A percentile compares a stretch with the other conserved stretches of the same genome.
phyloP scores from a whole-genome alignment of 2,888 invertebrate species.

The Fragum whitleyi region DNA sequence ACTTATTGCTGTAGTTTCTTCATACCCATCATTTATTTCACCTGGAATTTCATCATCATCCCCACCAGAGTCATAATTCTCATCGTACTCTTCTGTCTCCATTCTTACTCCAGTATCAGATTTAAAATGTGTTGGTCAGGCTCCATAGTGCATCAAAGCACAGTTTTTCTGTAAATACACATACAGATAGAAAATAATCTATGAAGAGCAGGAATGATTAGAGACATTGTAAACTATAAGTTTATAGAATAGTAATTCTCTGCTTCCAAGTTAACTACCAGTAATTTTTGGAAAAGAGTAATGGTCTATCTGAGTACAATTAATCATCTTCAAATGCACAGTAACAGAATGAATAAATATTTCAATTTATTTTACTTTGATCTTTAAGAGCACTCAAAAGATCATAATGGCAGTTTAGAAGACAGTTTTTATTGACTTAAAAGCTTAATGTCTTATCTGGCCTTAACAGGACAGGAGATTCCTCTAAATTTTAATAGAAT shows the following conservation, averaged over 20 bases:
- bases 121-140: not conserved
- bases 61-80: constrained; percentile 45
- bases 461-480: not conserved
- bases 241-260: too few relatives aligned
- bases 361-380: constrained; percentile 24
- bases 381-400: constrained; percentile 6
- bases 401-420: not conserved
- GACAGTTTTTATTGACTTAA: constrained; percentile 8
- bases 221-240: too few relatives aligned
- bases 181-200: too few relatives aligned
- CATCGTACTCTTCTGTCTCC: constrained; percentile 57
- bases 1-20: constrained; percentile 38
- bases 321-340: constrained; percentile 3
- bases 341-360: constrained; percentile 2
- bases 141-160: not conserved
- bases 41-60: constrained; percentile 33
- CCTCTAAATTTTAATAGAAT: too few relatives aligned
- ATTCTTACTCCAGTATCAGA: constrained; percentile 20
- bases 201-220: too few relatives aligned
- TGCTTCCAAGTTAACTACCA: too few relatives aligned
- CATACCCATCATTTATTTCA: constrained; percentile 24
- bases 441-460: constrained; percentile 10
- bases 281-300: too few relatives aligned
- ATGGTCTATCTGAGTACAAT: too few relatives aligned
- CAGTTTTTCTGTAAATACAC: too few relatives aligned